Evolutionary conservation across 2,888 invertebrate species (phyloP).

Genomic region (Ommatoiulus sabulosus): DNA sequence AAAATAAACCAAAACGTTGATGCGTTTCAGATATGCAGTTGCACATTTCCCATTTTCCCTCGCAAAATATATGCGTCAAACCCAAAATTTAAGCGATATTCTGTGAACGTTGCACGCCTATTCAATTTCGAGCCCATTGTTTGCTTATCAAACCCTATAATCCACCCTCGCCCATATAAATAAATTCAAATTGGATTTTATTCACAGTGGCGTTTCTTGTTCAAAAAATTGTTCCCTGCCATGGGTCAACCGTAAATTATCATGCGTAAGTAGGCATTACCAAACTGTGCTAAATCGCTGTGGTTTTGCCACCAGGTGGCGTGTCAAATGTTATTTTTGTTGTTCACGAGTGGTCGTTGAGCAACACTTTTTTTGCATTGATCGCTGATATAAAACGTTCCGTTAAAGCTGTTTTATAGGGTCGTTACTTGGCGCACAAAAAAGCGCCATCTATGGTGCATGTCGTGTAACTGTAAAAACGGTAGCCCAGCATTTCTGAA

Average conservation of each 20-base stretch:
- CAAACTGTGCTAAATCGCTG: not conserved
- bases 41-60: not conserved
- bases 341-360: too few relatives aligned
- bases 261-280: not conserved
- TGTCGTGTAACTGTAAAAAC: not conserved
- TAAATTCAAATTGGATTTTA: not conserved
- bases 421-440: too few relatives aligned
- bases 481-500: too few relatives aligned
- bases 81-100: slow-evolving; percentile 2
- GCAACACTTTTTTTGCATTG: too few relatives aligned
- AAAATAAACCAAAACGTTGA: not conserved
- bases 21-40: slow-evolving; percentile 5
- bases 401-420: too few relatives aligned
- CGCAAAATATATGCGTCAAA: not conserved
- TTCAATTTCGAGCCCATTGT: slow-evolving; percentile 23
- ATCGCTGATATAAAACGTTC: too few relatives aligned
- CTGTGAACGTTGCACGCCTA: not conserved
- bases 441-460: not conserved
- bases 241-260: slow-evolving; percentile 7
- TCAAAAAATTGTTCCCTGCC: not conserved
- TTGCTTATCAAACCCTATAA: slow-evolving; percentile 40
- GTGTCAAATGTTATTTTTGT: not conserved
- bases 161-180: slow-evolving; percentile 23
- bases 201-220: slow-evolving; percentile 39
- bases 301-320: not conserved